These are phyloP conservation scores for Hippocampus comes DNA, from an alignment of 2,113 vertebrate genomes.

Conservation along the genomic window DNA sequence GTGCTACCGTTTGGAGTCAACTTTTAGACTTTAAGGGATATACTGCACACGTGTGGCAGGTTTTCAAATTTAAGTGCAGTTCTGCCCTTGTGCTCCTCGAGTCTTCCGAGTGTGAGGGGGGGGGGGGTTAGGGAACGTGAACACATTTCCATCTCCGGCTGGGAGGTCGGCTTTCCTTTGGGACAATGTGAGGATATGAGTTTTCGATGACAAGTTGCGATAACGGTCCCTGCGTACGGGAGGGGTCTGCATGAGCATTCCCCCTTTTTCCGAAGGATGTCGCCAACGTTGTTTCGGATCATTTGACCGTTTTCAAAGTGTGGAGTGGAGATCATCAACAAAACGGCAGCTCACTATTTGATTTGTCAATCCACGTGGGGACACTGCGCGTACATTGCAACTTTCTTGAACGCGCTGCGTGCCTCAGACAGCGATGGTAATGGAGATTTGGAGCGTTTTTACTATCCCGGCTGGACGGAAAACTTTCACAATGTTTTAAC, in stretches of 20 bases:
- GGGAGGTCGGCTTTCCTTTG: conserved; percentile 67
- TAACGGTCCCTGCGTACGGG: conserved; percentile 47
- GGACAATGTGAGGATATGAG: conserved; percentile 77
- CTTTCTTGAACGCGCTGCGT: background rate
- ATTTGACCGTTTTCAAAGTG: conserved; percentile 2
- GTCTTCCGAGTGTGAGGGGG: background rate
- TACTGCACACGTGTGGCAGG: background rate
- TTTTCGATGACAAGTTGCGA: conserved; percentile 68
- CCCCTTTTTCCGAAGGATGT: background rate
- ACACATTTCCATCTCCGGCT: conserved; percentile 55
- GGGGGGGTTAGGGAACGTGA: conserved; percentile 15
- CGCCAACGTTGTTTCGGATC: background rate
- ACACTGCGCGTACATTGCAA: background rate
- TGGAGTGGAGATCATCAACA: background rate
- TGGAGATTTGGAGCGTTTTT: background rate
- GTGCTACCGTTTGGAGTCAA: no score
- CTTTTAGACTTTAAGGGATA: background rate
- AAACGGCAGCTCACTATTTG: background rate
- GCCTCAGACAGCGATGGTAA: background rate
- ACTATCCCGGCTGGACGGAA: background rate
- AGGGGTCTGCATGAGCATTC: conserved; percentile 13
- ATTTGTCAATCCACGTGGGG: background rate
- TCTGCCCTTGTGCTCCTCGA: background rate
- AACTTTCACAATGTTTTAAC: no score
- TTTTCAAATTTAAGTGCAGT: background rate